phyloP scores from a whole-genome alignment of 2,113 vertebrate species.

The Archilochus colubris region DNA sequence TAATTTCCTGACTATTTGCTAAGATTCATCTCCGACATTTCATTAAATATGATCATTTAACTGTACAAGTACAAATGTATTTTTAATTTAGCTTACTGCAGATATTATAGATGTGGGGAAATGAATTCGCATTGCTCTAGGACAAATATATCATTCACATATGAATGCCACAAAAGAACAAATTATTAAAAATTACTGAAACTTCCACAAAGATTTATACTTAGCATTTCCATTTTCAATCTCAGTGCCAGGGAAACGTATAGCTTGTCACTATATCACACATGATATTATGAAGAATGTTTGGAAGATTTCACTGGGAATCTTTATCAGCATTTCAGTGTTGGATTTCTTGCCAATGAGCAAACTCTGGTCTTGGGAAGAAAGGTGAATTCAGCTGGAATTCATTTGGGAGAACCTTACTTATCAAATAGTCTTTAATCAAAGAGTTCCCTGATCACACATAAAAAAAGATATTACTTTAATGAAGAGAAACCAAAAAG shows the following conservation, averaged over 20 bases:
- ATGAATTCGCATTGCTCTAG: constrained; percentile 86
- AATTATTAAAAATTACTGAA: constrained; percentile 88
- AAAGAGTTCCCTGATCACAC: not conserved
- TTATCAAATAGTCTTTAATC: not conserved
- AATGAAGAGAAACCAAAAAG: not conserved
- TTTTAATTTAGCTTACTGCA: constrained; percentile 89
- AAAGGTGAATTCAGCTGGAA: not conserved
- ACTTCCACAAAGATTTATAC: constrained; percentile 85
- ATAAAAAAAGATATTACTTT: not conserved
- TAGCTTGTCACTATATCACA: constrained; percentile 66
- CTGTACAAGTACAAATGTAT: constrained; percentile 90
- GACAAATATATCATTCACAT: constrained; percentile 86
- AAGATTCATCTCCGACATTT: constrained; percentile 89
- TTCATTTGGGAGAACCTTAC: not conserved
- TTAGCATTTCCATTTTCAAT: constrained; percentile 81
- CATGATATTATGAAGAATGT: constrained; percentile 67
- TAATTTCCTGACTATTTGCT: constrained; percentile 86
- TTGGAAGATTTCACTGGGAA: constrained; percentile 40
- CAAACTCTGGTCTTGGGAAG: not conserved
- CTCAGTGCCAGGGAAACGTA: constrained; percentile 70
- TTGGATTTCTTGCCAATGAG: constrained; percentile 3
- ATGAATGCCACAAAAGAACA: constrained; percentile 80
- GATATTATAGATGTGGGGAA: constrained; percentile 86
- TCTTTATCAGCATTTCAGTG: constrained; percentile 52
- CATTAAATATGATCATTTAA: constrained; percentile 91